A percentile compares a stretch with the other conserved stretches of the same genome.
phyloP scores from a whole-genome alignment of 2,113 vertebrate genomes.

The Edolisoma coerulescens region DNA sequence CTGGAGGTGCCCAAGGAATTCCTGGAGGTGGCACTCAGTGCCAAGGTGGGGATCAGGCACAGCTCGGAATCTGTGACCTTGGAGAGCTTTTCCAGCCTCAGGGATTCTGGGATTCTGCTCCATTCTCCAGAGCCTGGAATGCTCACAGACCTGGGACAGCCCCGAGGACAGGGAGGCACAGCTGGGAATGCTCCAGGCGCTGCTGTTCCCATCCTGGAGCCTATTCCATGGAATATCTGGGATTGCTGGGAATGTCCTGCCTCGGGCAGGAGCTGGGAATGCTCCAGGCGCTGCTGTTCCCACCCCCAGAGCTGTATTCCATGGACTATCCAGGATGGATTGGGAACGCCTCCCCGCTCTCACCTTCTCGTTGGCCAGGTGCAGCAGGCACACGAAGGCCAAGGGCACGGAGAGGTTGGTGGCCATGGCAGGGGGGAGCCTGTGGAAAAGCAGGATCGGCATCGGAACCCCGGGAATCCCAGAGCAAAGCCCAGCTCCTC shows the following conservation, averaged over 20 bases:
- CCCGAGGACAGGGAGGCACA: neutral
- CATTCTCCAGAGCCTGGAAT: neutral
- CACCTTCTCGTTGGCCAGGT: slow-evolving; percentile 95
- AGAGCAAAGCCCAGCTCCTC: neutral
- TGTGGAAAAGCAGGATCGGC: neutral
- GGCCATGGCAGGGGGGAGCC: slow-evolving; percentile 85
- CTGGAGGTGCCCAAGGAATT: neutral
- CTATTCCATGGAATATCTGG: no score
- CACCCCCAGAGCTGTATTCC: no score
- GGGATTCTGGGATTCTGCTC: neutral
- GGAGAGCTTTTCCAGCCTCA: neutral
- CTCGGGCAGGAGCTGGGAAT: neutral
- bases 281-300: neutral
- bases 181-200: neutral
- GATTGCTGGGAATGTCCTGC: neutral
- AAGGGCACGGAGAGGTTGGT: slow-evolving; percentile 86
- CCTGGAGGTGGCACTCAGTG: neutral
- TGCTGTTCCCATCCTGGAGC: neutral
- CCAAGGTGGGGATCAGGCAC: neutral
- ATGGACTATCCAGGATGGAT: neutral
- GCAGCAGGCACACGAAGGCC: slow-evolving; percentile 89
- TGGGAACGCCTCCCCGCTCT: neutral
- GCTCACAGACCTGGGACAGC: accelerated
- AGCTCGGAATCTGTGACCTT: neutral
- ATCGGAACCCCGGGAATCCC: neutral